Evolutionary conservation across 2,888 invertebrate genomes (phyloP).

Genomic region (Sarcophaga rosellei): DNA sequence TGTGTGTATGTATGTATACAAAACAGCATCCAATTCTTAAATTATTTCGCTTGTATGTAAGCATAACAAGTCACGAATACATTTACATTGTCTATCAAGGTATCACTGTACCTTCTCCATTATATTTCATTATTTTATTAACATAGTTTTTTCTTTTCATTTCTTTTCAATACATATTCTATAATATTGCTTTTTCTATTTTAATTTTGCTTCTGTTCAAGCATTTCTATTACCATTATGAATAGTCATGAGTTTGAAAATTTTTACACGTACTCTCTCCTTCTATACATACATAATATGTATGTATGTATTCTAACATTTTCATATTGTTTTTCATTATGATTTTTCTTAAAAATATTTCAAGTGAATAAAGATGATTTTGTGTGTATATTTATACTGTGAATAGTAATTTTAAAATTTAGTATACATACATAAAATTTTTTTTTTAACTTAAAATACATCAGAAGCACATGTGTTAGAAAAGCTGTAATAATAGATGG

Average conservation of each 20-base stretch:
- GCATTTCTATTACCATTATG: slow-evolving; percentile 49
- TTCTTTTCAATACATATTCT: no score
- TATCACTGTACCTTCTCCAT: no score
- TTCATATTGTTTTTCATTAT: background rate
- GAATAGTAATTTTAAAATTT: no score
- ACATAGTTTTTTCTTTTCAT: background rate
- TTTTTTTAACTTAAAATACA: background rate
- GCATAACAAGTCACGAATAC: no score
- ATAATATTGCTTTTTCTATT: background rate
- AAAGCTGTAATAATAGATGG: background rate
- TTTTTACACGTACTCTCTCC: slow-evolving; percentile 37
- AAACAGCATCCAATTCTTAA: no score
- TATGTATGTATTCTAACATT: slow-evolving; percentile 2
- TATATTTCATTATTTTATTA: background rate
- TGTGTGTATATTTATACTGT: background rate
- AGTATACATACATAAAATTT: no score
- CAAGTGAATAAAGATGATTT: background rate
- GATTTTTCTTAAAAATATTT: slow-evolving; percentile 1
- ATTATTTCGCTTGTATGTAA: no score
- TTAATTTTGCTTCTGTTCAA: background rate
- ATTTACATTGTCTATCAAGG: no score
- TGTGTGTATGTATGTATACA: no score
- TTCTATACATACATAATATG: background rate
- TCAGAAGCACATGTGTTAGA: slow-evolving; percentile 23
- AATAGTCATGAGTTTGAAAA: slow-evolving; percentile 50